Evolutionary conservation across 1,140 invertebrate species (phyloP).

Genomic region (Zophobas atratus): DNA sequence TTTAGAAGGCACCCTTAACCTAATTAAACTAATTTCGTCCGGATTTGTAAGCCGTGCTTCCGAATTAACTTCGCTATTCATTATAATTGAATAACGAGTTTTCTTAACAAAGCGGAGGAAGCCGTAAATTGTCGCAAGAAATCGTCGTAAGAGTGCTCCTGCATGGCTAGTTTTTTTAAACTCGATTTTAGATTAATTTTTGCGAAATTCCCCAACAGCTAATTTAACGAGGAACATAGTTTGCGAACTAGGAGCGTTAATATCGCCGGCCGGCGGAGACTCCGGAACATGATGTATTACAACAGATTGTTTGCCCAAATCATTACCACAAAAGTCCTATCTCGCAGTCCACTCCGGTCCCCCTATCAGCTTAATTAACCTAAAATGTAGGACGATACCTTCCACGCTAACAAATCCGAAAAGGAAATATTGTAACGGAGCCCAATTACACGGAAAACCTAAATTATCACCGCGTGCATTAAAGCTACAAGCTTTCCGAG

Average conservation of each 20-base stretch:
- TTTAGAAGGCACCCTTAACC: constrained; percentile 43
- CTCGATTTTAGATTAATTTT: too few species aligned
- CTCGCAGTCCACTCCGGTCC: constrained; percentile 13
- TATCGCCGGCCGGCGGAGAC: too few species aligned
- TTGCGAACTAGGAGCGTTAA: too few species aligned
- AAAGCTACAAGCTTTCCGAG: too few species aligned
- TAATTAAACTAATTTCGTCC: constrained; percentile 44
- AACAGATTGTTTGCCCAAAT: constrained; percentile 39
- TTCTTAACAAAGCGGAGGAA: constrained; percentile 32
- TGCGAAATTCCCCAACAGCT: too few species aligned
- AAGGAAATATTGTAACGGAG: constrained; percentile 3
- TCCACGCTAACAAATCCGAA: constrained; percentile 7
- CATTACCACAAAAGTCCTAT: constrained; percentile 5
- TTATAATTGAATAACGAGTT: constrained; percentile 42
- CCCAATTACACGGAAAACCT: neutral
- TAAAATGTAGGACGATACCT: neutral
- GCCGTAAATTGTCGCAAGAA: neutral
- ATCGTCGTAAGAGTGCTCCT: too few species aligned
- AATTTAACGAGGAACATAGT: too few species aligned
- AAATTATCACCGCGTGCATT: neutral
- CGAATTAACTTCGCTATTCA: constrained; percentile 36
- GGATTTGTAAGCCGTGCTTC: constrained; percentile 42
- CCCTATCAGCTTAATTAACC: constrained; percentile 17
- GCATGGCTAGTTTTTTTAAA: too few species aligned
- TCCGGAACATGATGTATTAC: constrained; percentile 34